phyloP scores from a whole-genome alignment of 1,140 invertebrate species.

The Drosophila pseudoobscura region DNA sequence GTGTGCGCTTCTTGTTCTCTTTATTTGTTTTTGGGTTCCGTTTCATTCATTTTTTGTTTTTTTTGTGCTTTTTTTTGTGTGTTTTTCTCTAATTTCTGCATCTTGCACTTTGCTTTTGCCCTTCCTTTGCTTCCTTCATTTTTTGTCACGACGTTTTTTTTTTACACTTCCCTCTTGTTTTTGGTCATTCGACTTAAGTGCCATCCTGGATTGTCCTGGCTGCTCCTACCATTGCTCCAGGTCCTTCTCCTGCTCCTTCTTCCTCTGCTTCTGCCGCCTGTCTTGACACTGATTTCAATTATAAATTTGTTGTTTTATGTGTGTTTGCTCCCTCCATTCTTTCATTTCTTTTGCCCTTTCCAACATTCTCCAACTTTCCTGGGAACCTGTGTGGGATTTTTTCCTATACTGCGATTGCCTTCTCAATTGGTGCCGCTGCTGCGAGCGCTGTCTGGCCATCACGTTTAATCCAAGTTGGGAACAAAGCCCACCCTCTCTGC shows the following conservation, averaged over 20 bases:
- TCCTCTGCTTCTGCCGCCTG: constrained; percentile 11
- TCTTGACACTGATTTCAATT: constrained; percentile 79
- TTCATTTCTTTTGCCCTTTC: constrained; percentile 13
- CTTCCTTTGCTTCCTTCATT: neutral
- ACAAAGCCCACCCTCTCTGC: constrained; percentile 38
- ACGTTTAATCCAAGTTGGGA: constrained; percentile 71
- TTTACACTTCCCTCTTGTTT: constrained; percentile 22
- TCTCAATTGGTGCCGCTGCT: constrained; percentile 60
- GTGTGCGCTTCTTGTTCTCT: constrained; percentile 44
- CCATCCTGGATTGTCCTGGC: constrained; percentile 33
- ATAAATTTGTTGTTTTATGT: constrained; percentile 58
- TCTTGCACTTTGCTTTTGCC: constrained; percentile 30
- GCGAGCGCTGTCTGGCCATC: constrained; percentile 60
- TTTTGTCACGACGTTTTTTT: constrained; percentile 1
- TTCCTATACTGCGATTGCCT: constrained; percentile 52
- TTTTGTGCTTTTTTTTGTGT: neutral
- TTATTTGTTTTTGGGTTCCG: neutral
- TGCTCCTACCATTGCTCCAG: constrained; percentile 7
- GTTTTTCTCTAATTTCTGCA: constrained; percentile 37
- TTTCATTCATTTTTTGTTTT: neutral
- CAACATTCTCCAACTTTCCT: constrained; percentile 3
- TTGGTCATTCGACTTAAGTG: constrained; percentile 60
- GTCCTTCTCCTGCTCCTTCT: constrained; percentile 8
- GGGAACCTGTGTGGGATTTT: neutral
- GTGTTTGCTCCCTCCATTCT: neutral